Conservation (phyloP, 2,797 vertebrate genomes). For the Craterocephalus amniculus region DNA sequence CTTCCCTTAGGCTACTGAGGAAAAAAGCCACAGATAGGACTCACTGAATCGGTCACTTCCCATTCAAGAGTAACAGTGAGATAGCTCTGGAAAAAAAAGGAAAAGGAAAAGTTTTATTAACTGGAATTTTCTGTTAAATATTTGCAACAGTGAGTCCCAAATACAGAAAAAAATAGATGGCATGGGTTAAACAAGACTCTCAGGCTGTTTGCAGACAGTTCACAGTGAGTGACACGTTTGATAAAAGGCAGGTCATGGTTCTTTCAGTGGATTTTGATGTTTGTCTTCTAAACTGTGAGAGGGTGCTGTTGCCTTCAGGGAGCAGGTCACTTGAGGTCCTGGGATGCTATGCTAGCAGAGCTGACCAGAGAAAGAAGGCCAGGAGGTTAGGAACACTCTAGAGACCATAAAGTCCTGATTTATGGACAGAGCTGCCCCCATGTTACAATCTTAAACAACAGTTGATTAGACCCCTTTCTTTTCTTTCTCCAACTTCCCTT, state of each 20-base stretch:
- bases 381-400: conserved; percentile 55
- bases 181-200: not conserved
- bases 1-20: conserved; percentile 48
- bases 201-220: not conserved
- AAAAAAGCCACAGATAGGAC: conserved; percentile 58
- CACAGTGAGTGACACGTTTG: conserved; percentile 29
- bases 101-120: conserved; percentile 1
- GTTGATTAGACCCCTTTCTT: conserved; percentile 43
- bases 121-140: not conserved
- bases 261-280: conserved; percentile 34
- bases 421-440: conserved; percentile 56
- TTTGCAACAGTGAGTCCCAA: not conserved
- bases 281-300: conserved; percentile 39
- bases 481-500: conserved; percentile 6
- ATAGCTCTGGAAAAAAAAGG: conserved; percentile 7
- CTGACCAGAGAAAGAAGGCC: conserved; percentile 51
- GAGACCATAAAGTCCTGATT: conserved; percentile 70
- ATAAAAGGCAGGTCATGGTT: conserved; percentile 39
- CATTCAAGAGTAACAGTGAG: conserved; percentile 19
- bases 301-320: conserved; percentile 43
- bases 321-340: conserved; percentile 55
- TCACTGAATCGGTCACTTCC: conserved; percentile 45
- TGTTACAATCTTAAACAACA: conserved; percentile 50
- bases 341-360: conserved; percentile 38
- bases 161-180: conserved; percentile 2